Evolutionary conservation across 2,797 vertebrate genomes (phyloP), one percentile per base, ranked within the genome.

Genomic region (Taeniopygia guttata): DNA sequence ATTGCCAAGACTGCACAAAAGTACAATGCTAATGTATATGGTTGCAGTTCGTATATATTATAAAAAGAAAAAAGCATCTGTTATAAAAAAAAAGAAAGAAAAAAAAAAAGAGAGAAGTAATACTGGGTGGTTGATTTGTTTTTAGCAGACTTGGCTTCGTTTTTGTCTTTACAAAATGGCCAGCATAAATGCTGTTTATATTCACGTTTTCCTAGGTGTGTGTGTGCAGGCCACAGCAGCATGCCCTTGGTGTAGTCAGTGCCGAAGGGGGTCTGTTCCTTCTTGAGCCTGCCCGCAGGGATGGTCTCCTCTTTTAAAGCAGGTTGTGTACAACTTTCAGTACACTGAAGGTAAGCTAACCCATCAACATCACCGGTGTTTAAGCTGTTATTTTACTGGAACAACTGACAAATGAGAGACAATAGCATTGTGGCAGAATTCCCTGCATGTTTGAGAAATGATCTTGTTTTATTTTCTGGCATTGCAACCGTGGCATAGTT

Each of bases 331-430:
- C 98, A 98, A 97, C 98, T 98, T 98, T 98, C 98, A 98, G 98
- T 99, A 98, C 98, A 98, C 98, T 98, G 98, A 98, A 99, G 98
- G 98, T 99, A 99, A 99, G 98, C 98, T 98, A 97, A 98, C 97
- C 98, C 98, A 98, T 98, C 98, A 97, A 97, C 98, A 97, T 98
- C 98, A 97, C 97, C 94, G 98, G 97, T 98, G 97, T 98, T 98
- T 98, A 97, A 97, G 97, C 96, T 97, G 97, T 98, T 97, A 97
- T 96, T 97, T 98, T 97, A 97, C 96, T 97, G 98, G 95, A 97
- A 95, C 96, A 96, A 96, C 95, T 97, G 97, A 97, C 97, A 96
- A 97, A 96, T 95, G 96, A 97, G 97, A 96, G 97, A 94, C 97
- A 88, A 83, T 97, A 97, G 97, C 96, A 51, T 97, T 97, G 97